Evolutionary conservation across 1,140 invertebrate genomes (phyloP).

Genomic region (Chironomus striatipennis): DNA sequence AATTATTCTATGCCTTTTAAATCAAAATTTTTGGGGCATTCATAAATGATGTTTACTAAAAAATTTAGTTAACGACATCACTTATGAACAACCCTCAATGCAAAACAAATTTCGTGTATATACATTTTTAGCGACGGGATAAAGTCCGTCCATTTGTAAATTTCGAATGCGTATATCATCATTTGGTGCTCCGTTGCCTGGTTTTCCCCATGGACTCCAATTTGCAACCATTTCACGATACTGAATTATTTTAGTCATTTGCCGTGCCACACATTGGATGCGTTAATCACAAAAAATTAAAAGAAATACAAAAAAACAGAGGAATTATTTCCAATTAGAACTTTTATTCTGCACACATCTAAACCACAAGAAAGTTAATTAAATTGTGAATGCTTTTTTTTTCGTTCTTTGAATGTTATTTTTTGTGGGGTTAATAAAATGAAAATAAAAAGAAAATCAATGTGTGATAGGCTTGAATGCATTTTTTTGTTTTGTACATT

Average conservation of each 20-base stretch:
- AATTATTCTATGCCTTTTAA: no score
- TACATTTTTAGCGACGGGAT: constrained; percentile 41
- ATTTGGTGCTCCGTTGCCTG: constrained; percentile 38
- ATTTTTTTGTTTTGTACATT: neutral
- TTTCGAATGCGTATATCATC: constrained; percentile 41
- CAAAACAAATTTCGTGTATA: constrained; percentile 10
- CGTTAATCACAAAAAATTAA: neutral
- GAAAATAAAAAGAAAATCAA: neutral
- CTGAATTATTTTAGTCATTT: neutral
- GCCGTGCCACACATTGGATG: neutral
- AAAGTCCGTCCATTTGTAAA: constrained; percentile 41
- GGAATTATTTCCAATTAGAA: no score
- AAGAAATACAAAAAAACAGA: neutral
- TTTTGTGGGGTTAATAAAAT: no score
- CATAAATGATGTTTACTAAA: no score
- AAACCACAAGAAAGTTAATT: no score
- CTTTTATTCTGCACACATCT: no score
- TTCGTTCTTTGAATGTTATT: neutral
- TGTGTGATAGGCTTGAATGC: neutral
- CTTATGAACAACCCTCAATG: no score
- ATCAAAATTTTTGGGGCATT: no score
- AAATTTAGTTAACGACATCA: no score
- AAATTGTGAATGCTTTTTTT: neutral
- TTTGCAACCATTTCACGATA: constrained; percentile 18
- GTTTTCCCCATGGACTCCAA: constrained; percentile 1